phyloP scores from a whole-genome alignment of 1,140 invertebrate species.

The Sitophilus oryzae region DNA sequence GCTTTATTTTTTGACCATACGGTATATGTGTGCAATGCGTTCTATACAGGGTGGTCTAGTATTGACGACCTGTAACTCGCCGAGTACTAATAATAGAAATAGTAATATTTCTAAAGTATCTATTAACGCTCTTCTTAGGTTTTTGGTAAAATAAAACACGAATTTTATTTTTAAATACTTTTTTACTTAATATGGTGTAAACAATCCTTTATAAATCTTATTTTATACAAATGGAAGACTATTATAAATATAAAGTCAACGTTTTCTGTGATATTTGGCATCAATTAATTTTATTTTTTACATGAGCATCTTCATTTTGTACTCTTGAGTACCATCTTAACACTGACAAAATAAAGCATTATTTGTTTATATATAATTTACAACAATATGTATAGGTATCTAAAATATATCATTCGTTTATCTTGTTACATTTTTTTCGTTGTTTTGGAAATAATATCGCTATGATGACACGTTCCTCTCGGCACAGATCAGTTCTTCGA shows the following conservation, averaged over 20 bases:
- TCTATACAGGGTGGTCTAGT: no score
- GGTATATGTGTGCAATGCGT: no score
- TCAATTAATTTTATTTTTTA: neutral
- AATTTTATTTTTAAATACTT: neutral
- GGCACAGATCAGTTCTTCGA: conserved; percentile 62
- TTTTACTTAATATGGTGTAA: neutral
- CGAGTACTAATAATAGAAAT: no score
- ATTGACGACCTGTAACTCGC: no score
- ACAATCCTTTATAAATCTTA: neutral
- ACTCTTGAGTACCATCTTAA: no score
- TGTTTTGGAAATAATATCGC: neutral
- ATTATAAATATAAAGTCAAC: neutral
- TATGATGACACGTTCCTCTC: conserved; percentile 19
- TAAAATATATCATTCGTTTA: neutral
- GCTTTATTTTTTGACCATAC: no score
- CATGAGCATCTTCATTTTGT: neutral
- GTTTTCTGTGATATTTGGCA: neutral
- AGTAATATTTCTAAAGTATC: no score
- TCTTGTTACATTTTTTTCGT: no score
- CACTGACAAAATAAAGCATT: neutral
- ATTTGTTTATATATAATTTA: no score
- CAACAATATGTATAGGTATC: no score
- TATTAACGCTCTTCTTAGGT: neutral
- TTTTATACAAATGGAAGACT: neutral
- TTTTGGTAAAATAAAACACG: neutral